Evolutionary conservation across 2,113 vertebrate genomes (phyloP), one percentile per base, ranked within the genome.

Genomic region (Hyla sarda): DNA sequence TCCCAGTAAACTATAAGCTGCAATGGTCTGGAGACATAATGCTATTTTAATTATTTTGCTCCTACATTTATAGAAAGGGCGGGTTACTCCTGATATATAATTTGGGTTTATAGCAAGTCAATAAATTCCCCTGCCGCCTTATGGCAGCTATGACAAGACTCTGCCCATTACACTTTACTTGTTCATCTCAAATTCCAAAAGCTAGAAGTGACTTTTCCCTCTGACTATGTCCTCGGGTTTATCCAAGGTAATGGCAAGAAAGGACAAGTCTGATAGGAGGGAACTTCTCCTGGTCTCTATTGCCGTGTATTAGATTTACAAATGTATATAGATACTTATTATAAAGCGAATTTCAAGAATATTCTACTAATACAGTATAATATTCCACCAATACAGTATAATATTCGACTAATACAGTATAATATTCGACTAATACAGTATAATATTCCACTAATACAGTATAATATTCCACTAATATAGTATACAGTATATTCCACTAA

Each of bases 171-270:
- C 14, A 19, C 30, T 23, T 11, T 71, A 21, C 17, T 37, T 28
- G 5, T 67, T 67, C 32, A 30, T 67, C 62, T 34, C 67, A 71
- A 41, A 69, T 69, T 71, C 67, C 67, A 37, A 11, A 71, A 21
- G 25, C 34, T 34, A 69, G 65, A 69, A 69, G 13, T 69, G 32
- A 71, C 19, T 71, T 71, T 17, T 19, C 14, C n/a, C 28, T 14
- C 28, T 67, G 19, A 58, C n/a, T 69, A 21, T 69, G 65, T 69
- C 16, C 30, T 69, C 21, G 34, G 67, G 67, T 71, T 71, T 41
- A 71, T 41, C 32, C 34, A 71, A 71, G 67, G 67, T 71, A 30
- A 71, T 71, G 67, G 67, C 67, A 71, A 71, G 67, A 71, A 41
- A 37, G 13, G 34, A 71, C 67, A 71, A 71, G 67, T 41, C 67